Evolutionary conservation across 2,113 vertebrate genomes (phyloP).

Genomic region (Sturnus vulgaris): DNA sequence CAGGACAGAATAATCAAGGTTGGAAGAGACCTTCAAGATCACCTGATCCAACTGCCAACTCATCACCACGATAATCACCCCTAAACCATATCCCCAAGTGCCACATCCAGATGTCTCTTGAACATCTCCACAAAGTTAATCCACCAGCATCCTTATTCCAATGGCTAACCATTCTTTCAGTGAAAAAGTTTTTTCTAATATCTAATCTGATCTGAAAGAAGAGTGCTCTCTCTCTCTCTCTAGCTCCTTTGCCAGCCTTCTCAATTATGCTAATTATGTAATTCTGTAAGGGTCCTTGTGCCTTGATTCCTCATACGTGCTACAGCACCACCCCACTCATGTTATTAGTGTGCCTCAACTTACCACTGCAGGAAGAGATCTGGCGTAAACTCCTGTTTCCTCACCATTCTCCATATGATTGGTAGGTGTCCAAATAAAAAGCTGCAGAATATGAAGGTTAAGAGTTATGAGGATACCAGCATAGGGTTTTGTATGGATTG

Average conservation of each 20-base stretch:
- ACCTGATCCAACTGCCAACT: background rate
- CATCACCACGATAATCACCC: background rate
- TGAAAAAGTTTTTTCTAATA: background rate
- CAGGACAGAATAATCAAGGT: background rate
- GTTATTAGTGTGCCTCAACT: background rate
- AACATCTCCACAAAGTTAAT: background rate
- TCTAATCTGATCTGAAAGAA: background rate
- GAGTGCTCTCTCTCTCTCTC: background rate
- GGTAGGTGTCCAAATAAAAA: conserved; percentile 77
- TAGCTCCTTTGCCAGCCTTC: background rate
- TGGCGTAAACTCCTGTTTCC: conserved; percentile 4
- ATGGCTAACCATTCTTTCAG: background rate
- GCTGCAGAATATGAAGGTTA: conserved; percentile 54
- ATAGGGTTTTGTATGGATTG: background rate
- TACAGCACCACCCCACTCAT: background rate
- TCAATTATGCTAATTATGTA: background rate
- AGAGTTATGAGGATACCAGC: background rate
- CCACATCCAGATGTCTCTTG: fast-evolving
- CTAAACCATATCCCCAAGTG: background rate
- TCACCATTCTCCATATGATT: conserved; percentile 60
- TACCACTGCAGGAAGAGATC: conserved; percentile 74
- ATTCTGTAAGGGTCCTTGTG: background rate
- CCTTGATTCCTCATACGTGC: background rate
- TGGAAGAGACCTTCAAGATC: background rate
- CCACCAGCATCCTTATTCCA: background rate